These are phyloP conservation scores for Pogona vitticeps DNA, from an alignment of 2,113 vertebrate species.

Conservation along the genomic window DNA sequence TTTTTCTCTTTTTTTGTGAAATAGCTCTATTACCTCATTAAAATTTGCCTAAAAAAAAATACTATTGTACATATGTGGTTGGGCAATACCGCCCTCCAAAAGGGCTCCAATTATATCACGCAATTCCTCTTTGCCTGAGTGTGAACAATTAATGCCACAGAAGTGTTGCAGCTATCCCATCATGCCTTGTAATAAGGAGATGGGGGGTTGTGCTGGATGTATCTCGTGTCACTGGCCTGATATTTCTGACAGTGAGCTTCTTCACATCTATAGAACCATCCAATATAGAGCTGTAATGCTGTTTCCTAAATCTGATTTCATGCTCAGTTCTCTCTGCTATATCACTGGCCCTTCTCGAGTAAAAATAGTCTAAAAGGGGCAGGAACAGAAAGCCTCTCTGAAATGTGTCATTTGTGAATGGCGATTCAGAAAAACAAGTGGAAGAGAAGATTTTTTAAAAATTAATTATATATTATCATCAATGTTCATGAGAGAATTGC, in stretches of 20 bases:
- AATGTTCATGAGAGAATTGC: too few relatives aligned
- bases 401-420: background rate
- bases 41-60: too few relatives aligned
- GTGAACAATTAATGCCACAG: background rate
- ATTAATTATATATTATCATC: too few relatives aligned
- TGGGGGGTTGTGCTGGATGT: background rate
- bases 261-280: background rate
- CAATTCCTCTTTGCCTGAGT: background rate
- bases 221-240: background rate
- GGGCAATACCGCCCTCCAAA: background rate
- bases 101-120: background rate
- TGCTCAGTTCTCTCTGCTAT: background rate
- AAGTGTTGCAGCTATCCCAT: background rate
- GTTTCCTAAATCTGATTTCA: background rate
- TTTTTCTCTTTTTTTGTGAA: background rate
- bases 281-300: background rate
- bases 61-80: background rate
- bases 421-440: too few relatives aligned
- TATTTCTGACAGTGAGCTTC: background rate
- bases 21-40: background rate
- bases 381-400: too few relatives aligned
- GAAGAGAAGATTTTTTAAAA: too few relatives aligned
- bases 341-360: background rate
- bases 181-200: background rate
- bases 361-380: background rate